Evolutionary conservation across 1,140 invertebrate species (phyloP).

Genomic region (Samia ricini): DNA sequence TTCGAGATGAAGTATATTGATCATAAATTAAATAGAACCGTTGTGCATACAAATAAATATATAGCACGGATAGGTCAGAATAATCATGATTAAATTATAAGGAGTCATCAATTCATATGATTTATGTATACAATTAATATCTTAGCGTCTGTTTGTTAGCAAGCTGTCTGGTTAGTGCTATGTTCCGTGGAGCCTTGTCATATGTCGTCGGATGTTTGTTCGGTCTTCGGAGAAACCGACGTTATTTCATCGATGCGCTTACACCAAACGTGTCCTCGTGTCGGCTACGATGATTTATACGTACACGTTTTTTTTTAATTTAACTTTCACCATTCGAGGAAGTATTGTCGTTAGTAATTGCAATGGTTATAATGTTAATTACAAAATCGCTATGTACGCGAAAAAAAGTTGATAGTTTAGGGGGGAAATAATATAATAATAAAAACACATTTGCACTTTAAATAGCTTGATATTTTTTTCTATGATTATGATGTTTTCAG

Average conservation of each 20-base stretch:
- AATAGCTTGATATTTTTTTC: no score
- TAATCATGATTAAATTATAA: not conserved
- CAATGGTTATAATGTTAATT: conserved; percentile 35
- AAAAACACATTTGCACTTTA: not conserved
- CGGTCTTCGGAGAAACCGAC: conserved; percentile 39
- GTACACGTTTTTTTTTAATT: conserved; percentile 36
- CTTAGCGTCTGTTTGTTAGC: conserved; percentile 8
- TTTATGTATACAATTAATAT: not conserved
- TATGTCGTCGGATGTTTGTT: conserved; percentile 50
- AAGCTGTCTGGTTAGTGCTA: conserved; percentile 8
- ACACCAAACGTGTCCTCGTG: conserved; percentile 56
- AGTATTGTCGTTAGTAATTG: conserved; percentile 43
- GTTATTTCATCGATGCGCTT: conserved; percentile 61
- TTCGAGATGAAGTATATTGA: not conserved
- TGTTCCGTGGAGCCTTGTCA: conserved; percentile 34
- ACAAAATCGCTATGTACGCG: conserved; percentile 14
- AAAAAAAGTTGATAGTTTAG: not conserved
- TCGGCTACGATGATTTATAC: conserved; percentile 63
- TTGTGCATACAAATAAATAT: not conserved
- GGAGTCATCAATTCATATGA: not conserved
- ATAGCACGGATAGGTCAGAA: not conserved
- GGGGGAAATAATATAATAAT: not conserved
- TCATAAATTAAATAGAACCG: not conserved
- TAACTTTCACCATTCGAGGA: conserved; percentile 44
- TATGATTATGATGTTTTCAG: no score